Conservation (phyloP, 2,113 vertebrate species). For the Dascyllus trimaculatus region DNA sequence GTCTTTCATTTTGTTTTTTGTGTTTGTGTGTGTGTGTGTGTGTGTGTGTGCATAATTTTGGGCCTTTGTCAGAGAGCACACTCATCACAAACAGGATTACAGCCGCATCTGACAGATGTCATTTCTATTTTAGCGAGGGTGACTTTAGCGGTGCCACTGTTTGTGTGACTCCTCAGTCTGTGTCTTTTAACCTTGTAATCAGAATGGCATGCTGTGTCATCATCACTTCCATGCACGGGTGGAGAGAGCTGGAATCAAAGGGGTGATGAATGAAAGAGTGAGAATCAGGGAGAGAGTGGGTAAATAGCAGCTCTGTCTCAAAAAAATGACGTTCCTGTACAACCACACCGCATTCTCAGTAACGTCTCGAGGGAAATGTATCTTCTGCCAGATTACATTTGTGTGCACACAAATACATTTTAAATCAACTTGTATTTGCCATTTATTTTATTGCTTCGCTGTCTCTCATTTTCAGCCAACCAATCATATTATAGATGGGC, state of each 20-base stretch:
- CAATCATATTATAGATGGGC: no score
- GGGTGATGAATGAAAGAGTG: constrained; percentile 10
- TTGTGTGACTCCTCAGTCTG: constrained; percentile 42
- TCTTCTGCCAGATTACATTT: no score
- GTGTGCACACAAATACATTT: no score
- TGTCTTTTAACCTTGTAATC: constrained; percentile 67
- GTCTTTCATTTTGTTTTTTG: neutral
- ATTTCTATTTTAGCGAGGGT: constrained; percentile 42
- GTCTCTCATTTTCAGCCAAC: no score
- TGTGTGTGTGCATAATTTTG: neutral
- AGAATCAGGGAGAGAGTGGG: neutral
- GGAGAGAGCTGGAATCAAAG: neutral
- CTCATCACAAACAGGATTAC: constrained; percentile 48
- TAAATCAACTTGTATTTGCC: no score
- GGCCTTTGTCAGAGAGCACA: constrained; percentile 12
- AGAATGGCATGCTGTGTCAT: constrained; percentile 48
- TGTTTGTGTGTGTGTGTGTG: constrained; percentile 10
- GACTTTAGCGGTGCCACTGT: constrained; percentile 7
- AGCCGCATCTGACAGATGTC: constrained; percentile 46
- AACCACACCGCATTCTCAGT: no score
- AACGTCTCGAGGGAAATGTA: no score
- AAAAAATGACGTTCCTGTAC: no score
- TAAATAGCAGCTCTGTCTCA: neutral
- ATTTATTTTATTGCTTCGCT: no score
- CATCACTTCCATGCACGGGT: neutral